Evolutionary conservation across 2,113 vertebrate genomes (phyloP).

Genomic region (Bubo blakistoni): DNA sequence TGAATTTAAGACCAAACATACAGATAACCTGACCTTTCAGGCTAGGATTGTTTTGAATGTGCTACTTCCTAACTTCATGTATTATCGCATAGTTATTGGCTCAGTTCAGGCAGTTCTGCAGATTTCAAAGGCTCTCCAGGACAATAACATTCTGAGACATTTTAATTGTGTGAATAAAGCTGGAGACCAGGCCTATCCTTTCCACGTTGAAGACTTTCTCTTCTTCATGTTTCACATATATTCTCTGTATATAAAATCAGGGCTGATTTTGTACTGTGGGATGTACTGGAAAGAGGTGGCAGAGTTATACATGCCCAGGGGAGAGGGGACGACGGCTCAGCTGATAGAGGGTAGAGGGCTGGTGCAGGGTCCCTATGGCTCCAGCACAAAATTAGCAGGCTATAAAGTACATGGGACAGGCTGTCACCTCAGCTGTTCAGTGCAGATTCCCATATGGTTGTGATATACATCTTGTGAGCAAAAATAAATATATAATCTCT

Average conservation of each 20-base stretch:
- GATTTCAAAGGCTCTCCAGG: not conserved
- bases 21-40: not conserved
- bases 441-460: not conserved
- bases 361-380: not conserved
- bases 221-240: not conserved
- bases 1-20: not conserved
- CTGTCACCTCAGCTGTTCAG: not conserved
- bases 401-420: not conserved
- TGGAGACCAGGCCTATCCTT: not conserved
- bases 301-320: rapidly evolving
- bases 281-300: not conserved
- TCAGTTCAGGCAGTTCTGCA: not conserved
- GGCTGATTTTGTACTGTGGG: not conserved
- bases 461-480: not conserved
- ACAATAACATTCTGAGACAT: not conserved
- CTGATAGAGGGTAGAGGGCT: not conserved
- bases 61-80: not conserved
- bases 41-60: not conserved
- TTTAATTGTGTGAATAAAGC: not conserved
- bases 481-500: not conserved
- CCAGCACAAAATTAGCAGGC: not conserved
- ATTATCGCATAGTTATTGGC: not conserved
- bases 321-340: not conserved
- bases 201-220: not conserved
- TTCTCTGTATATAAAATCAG: not conserved